Conservation (phyloP, 2,888 invertebrate genomes). For the Catocala fraxini region DNA sequence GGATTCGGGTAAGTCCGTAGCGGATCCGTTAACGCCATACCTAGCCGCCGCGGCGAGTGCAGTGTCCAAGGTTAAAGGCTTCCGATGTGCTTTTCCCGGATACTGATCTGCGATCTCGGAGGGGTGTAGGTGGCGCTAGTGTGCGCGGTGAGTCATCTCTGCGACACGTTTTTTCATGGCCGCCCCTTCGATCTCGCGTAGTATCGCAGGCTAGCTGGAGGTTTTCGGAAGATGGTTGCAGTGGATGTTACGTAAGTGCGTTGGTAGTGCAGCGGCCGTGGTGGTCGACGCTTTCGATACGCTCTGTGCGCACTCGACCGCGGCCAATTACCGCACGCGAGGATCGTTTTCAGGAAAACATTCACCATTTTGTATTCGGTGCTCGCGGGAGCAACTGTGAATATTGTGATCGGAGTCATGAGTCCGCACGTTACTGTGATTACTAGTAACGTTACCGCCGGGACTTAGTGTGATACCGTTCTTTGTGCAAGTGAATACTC, state of each 20-base stretch:
- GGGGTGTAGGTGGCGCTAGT: conserved; percentile 79
- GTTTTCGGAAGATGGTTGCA: conserved; percentile 75
- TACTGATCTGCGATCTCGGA: conserved; percentile 58
- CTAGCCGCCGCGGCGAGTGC: conserved; percentile 56
- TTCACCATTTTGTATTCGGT: conserved; percentile 83
- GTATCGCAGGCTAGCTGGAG: conserved; percentile 56
- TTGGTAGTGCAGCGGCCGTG: conserved; percentile 77
- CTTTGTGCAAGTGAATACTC: conserved; percentile 69
- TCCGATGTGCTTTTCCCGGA: conserved; percentile 68
- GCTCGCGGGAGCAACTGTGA: conserved; percentile 69
- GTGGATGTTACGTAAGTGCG: conserved; percentile 82
- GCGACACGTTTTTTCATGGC: conserved; percentile 85
- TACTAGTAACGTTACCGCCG: conserved; percentile 40
- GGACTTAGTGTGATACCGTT: conserved; percentile 62
- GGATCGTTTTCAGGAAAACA: conserved; percentile 83
- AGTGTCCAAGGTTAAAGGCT: conserved; percentile 68
- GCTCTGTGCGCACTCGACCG: conserved; percentile 75
- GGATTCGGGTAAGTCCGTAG: conserved; percentile 79
- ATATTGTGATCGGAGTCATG: conserved; percentile 64
- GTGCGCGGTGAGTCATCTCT: conserved; percentile 84
- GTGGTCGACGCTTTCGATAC: conserved; percentile 75
- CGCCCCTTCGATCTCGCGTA: conserved; percentile 77
- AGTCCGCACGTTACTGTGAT: conserved; percentile 54
- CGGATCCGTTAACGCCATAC: conserved; percentile 50
- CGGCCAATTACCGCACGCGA: conserved; percentile 78